Evolutionary conservation across 2,797 vertebrate species (phyloP).

Genomic region (Lepidocolaptes lacrymiger): DNA sequence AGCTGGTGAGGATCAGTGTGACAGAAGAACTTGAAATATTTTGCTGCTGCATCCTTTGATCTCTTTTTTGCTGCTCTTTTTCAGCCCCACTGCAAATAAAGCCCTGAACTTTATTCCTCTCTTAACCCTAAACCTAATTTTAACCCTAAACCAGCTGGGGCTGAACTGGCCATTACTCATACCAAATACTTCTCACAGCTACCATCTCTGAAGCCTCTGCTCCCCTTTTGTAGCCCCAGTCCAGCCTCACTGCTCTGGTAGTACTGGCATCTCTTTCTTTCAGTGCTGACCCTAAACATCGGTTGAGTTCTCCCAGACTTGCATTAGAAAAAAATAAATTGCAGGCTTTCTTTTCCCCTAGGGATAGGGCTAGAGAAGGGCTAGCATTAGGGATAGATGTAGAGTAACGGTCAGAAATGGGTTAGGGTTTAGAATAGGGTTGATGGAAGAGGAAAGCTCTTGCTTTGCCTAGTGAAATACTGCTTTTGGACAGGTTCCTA

Average conservation of each 20-base stretch:
- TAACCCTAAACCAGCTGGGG: background rate
- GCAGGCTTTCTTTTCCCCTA: background rate
- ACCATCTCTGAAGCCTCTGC: background rate
- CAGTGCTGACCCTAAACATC: background rate
- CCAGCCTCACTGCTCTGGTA: background rate
- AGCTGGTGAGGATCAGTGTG: background rate
- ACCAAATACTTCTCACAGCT: background rate
- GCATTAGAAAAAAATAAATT: background rate
- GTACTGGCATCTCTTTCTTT: background rate
- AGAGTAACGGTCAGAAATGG: background rate
- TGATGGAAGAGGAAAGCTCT: background rate
- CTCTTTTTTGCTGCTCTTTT: background rate
- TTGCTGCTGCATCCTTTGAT: background rate
- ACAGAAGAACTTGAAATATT: background rate
- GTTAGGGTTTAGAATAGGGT: background rate
- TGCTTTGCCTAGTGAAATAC: background rate
- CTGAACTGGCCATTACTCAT: background rate
- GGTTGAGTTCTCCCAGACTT: background rate
- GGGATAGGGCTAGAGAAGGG: background rate
- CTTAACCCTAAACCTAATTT: background rate
- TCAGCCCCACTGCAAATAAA: background rate
- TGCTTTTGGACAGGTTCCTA: background rate
- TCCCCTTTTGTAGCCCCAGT: background rate
- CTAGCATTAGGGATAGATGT: background rate
- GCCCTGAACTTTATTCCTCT: background rate